A percentile compares a stretch with the other conserved stretches of the same genome.
Conservation (phyloP, 2,113 vertebrate genomes). For the Sisor rabdophorus region DNA sequence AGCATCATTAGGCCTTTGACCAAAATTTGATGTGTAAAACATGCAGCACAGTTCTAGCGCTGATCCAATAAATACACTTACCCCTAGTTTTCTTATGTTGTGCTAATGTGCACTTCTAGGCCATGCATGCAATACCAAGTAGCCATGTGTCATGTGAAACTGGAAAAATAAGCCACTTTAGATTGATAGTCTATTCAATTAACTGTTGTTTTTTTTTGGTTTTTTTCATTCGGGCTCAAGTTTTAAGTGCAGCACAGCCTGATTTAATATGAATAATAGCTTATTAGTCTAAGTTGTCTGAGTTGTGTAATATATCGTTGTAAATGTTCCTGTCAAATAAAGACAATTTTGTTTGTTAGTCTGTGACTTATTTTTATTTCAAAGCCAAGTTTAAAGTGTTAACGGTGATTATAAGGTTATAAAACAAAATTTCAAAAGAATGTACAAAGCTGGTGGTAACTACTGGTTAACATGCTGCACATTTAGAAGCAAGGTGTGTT, state of each 20-base stretch:
- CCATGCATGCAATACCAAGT: background rate
- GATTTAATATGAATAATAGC: background rate
- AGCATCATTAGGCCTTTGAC: slow-evolving; percentile 87
- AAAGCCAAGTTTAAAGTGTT: no score
- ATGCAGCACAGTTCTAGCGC: background rate
- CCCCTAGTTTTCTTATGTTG: background rate
- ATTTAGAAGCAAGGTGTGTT: no score
- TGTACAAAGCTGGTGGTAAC: no score
- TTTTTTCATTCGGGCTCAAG: background rate
- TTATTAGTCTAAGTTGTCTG: background rate
- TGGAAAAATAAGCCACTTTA: background rate
- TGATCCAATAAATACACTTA: background rate
- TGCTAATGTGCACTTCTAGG: background rate
- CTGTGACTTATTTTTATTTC: no score
- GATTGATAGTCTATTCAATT: background rate
- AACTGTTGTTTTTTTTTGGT: background rate
- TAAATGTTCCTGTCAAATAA: slow-evolving; percentile 27
- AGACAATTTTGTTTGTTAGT: background rate
- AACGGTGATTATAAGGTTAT: no score
- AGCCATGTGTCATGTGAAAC: background rate
- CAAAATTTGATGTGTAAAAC: background rate
- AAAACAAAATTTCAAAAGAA: no score
- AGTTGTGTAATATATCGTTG: slow-evolving; percentile 3
- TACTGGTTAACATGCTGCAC: no score
- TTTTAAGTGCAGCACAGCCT: background rate